A percentile compares a stretch with the other conserved stretches of the same genome.
Evolutionary conservation across 2,113 vertebrate genomes (phyloP).

Genomic region (Opisthocomus hoazin): DNA sequence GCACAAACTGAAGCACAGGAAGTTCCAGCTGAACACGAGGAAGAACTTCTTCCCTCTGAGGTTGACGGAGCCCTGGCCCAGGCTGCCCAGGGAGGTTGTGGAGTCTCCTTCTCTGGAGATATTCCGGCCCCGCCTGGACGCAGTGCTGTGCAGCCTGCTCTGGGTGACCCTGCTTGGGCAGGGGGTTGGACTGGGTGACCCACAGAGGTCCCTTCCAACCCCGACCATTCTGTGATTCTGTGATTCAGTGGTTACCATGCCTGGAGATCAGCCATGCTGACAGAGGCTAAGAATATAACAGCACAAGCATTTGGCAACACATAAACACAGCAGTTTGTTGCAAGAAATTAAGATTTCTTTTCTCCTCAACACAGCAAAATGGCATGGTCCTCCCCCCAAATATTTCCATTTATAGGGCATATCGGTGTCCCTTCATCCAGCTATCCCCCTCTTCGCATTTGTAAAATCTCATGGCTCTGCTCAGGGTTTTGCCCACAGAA

Average conservation of each 20-base stretch:
- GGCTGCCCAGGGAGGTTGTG: too few species aligned
- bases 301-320: neutral
- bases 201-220: too few species aligned
- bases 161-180: too few species aligned
- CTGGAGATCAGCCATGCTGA: neutral
- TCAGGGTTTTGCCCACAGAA: neutral
- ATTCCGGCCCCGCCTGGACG: too few species aligned
- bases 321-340: neutral
- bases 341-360: neutral
- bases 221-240: too few species aligned
- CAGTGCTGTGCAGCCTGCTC: too few species aligned
- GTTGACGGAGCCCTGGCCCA: too few species aligned
- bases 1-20: too few species aligned
- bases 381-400: rapidly evolving
- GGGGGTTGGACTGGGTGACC: too few species aligned
- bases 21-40: too few species aligned
- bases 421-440: neutral
- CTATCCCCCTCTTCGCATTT: neutral
- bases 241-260: neutral
- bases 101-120: too few species aligned
- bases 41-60: too few species aligned
- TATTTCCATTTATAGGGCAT: neutral
- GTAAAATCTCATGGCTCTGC: neutral
- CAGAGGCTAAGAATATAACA: neutral
- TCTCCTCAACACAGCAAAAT: neutral